phyloP scores from a whole-genome alignment of 2,113 vertebrate genomes.

The Misgurnus mizolepis region DNA sequence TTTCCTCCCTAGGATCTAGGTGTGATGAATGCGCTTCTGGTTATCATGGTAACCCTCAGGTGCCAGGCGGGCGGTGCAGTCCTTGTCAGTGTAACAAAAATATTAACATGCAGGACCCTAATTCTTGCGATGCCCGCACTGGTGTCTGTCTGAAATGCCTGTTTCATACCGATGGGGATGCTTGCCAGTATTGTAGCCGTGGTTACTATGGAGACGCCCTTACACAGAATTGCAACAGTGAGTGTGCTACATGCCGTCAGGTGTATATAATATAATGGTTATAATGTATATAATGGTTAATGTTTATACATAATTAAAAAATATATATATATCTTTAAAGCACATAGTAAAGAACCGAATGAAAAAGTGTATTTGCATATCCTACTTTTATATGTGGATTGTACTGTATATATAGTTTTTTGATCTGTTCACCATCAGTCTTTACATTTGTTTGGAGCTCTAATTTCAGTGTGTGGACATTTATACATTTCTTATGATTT shows the following conservation, averaged over 20 bases:
- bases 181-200: slow-evolving; percentile 82
- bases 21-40: slow-evolving; percentile 90
- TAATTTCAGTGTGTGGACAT: no score
- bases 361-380: no score
- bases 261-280: neutral
- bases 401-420: no score
- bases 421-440: no score
- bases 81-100: slow-evolving; percentile 90
- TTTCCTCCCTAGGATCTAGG: slow-evolving; percentile 75
- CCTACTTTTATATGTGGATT: no score
- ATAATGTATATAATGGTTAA: no score
- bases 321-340: no score
- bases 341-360: no score
- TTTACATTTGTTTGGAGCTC: no score
- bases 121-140: slow-evolving; percentile 80
- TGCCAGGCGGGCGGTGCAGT: slow-evolving; percentile 78
- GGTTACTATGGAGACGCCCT: slow-evolving; percentile 88
- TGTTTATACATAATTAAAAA: no score
- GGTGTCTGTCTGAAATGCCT: slow-evolving; percentile 87
- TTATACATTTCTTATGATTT: no score
- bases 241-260: slow-evolving; percentile 60
- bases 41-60: slow-evolving; percentile 85
- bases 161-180: slow-evolving; percentile 85
- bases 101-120: slow-evolving; percentile 85
- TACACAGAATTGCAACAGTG: slow-evolving; percentile 91